phyloP scores from a whole-genome alignment of 2,113 vertebrate species.

The Petroica traversi region DNA sequence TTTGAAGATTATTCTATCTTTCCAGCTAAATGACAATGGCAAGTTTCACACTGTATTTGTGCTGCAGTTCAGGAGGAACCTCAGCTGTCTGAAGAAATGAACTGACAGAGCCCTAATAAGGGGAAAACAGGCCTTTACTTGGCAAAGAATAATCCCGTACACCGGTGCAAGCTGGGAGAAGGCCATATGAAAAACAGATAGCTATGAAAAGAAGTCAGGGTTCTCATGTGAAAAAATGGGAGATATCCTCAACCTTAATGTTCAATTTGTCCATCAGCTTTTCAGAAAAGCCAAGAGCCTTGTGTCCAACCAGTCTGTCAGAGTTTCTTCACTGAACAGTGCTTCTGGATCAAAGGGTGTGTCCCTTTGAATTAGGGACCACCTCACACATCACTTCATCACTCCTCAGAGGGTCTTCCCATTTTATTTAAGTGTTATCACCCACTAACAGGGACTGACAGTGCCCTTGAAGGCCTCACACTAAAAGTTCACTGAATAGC shows the following conservation, averaged over 20 bases:
- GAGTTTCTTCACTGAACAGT: background rate
- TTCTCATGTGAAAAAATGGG: background rate
- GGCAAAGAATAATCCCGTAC: background rate
- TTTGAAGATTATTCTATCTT: background rate
- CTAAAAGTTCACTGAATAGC: background rate
- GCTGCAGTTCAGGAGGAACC: background rate
- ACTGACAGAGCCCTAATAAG: too few relatives aligned
- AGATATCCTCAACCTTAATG: background rate
- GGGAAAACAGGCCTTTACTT: background rate
- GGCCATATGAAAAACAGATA: background rate
- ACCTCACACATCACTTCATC: background rate
- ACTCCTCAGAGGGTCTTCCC: accelerated
- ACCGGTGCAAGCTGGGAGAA: background rate
- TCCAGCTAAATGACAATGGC: background rate
- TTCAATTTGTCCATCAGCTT: background rate
- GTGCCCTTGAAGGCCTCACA: background rate
- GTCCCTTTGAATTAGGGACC: too few relatives aligned
- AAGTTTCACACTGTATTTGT: background rate
- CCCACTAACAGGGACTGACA: background rate
- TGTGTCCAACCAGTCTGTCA: background rate
- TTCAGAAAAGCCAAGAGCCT: background rate
- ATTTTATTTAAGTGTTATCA: background rate
- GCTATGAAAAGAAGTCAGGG: background rate
- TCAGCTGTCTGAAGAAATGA: background rate
- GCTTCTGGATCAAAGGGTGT: background rate